A percentile compares a stretch with the other conserved stretches of the same genome.
These are phyloP conservation scores for Phylloscopus collybita DNA, from an alignment of 2,797 vertebrate species.

Conservation along the genomic window DNA sequence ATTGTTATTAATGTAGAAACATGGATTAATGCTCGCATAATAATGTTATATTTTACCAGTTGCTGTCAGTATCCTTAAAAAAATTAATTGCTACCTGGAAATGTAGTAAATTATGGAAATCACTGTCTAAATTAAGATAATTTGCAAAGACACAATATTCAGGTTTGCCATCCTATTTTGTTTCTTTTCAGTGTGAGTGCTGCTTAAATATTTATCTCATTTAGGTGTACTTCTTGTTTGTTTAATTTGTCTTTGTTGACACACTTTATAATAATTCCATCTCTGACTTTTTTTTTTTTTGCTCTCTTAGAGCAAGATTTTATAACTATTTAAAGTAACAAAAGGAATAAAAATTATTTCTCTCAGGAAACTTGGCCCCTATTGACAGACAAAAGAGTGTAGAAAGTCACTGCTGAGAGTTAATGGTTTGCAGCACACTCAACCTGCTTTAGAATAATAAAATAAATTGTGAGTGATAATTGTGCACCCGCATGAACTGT, in stretches of 20 bases:
- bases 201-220: not conserved
- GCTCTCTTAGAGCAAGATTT: not conserved
- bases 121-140: slow-evolving; percentile 14
- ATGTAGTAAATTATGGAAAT: slow-evolving; percentile 17
- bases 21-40: slow-evolving; percentile 13
- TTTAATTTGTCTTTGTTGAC: not conserved
- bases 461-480: not conserved
- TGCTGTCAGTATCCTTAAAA: not conserved
- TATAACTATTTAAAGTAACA: not conserved
- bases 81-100: not conserved
- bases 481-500: not conserved
- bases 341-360: not conserved
- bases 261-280: not conserved
- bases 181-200: not conserved
- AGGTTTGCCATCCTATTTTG: not conserved
- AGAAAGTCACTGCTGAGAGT: not conserved
- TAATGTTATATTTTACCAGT: not conserved
- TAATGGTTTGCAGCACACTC: not conserved
- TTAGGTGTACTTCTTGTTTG: not conserved
- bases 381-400: not conserved
- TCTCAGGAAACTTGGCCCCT: not conserved
- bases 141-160: slow-evolving; percentile 1
- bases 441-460: not conserved
- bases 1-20: slow-evolving; percentile 38
- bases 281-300: not conserved